Evolutionary conservation across 1,140 invertebrate species (phyloP).

Genomic region (Tyrophagus putrescentiae): DNA sequence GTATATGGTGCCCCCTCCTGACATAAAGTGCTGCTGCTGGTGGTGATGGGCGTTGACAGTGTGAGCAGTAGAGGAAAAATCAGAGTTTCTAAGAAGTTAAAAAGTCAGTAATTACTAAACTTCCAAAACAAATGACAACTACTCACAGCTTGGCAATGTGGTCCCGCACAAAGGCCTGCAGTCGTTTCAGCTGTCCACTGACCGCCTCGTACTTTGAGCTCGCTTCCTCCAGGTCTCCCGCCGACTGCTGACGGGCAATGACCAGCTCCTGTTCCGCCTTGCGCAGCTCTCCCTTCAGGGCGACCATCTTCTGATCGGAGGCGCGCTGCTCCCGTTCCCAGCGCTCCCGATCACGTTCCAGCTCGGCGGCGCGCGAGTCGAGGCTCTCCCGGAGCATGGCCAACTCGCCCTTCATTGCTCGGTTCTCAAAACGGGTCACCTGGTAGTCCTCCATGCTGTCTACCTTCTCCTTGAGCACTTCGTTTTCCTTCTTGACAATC

Average conservation of each 20-base stretch:
- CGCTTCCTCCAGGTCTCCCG: slow-evolving; percentile 6
- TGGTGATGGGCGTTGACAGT: neutral
- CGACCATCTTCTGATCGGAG: slow-evolving; percentile 9
- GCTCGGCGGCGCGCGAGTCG: neutral
- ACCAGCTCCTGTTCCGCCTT: slow-evolving; percentile 16
- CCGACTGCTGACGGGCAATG: neutral
- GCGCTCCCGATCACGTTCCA: slow-evolving; percentile 6
- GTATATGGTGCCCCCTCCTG: neutral
- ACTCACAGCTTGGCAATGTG: slow-evolving; percentile 2
- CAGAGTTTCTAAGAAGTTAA: neutral
- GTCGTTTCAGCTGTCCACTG: slow-evolving; percentile 13
- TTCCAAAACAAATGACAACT: neutral
- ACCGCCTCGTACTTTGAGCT: neutral
- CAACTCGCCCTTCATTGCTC: slow-evolving; percentile 3
- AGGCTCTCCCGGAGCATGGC: slow-evolving; percentile 7
- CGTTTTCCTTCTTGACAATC: slow-evolving; percentile 17
- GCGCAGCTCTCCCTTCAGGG: slow-evolving; percentile 1
- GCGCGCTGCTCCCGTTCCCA: neutral
- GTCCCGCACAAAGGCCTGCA: neutral
- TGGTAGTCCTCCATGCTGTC: slow-evolving; percentile 21
- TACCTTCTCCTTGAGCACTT: slow-evolving; percentile 16
- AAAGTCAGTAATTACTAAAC: neutral
- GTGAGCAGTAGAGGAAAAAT: slow-evolving; percentile 1
- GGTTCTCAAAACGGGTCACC: slow-evolving; percentile 15
- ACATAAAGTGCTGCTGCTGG: neutral